Conservation (phyloP, 1,140 invertebrate species). For the Trichonephila inaurata region DNA sequence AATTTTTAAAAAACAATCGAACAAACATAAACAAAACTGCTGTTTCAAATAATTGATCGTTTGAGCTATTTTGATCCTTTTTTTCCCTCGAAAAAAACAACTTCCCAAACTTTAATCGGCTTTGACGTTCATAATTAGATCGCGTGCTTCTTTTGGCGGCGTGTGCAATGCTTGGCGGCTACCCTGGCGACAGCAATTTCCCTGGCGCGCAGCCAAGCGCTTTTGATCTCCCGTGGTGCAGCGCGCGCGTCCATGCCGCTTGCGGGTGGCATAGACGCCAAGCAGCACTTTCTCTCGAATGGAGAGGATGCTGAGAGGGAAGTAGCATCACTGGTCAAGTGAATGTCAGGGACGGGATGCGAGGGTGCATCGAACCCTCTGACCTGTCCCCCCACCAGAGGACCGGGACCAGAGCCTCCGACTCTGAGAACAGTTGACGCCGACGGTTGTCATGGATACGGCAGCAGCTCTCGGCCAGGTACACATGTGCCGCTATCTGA, state of each 20-base stretch:
- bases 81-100: too few relatives aligned
- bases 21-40: too few relatives aligned
- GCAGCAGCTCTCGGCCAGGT: constrained; percentile 3
- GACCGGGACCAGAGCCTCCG: constrained; percentile 5
- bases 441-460: constrained; percentile 62
- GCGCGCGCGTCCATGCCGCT: neutral
- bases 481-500: constrained; percentile 45
- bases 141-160: neutral
- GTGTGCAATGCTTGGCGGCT: neutral
- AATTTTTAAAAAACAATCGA: too few relatives aligned
- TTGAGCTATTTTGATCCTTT: too few relatives aligned
- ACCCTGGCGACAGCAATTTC: neutral
- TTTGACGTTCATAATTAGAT: too few relatives aligned
- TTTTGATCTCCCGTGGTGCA: neutral
- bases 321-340: constrained; percentile 56
- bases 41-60: too few relatives aligned
- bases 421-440: constrained; percentile 54
- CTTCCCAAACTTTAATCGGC: too few relatives aligned
- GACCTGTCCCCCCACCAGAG: constrained; percentile 50
- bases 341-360: constrained; percentile 71
- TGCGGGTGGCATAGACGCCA: constrained; percentile 15
- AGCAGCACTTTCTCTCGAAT: neutral
- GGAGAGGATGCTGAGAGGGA: neutral
- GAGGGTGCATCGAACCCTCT: constrained; percentile 64
- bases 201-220: neutral